phyloP scores from a whole-genome alignment of 2,797 vertebrate genomes.

The Catamblyrhynchus diadema region DNA sequence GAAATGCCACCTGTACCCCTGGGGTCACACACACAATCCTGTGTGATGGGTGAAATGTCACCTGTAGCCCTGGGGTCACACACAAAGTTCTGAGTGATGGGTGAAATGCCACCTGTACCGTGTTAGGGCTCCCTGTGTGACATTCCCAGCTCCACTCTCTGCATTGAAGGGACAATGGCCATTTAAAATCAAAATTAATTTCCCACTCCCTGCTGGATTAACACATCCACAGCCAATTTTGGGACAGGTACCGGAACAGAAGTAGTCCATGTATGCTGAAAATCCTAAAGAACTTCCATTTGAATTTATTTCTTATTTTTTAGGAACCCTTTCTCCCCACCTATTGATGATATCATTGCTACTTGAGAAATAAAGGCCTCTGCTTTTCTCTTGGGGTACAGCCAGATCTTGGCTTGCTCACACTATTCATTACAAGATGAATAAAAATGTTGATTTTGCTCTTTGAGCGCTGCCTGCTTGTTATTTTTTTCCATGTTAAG shows the following conservation, averaged over 20 bases:
- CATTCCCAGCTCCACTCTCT: too few relatives aligned
- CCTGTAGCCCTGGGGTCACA: too few relatives aligned
- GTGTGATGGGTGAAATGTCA: fast-evolving
- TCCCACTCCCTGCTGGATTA: neutral
- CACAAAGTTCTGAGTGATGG: fast-evolving
- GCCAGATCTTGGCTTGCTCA: neutral
- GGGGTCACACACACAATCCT: too few relatives aligned
- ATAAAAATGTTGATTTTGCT: slow-evolving; percentile 10
- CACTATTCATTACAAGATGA: neutral
- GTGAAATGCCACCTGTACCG: fast-evolving
- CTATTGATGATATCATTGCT: neutral
- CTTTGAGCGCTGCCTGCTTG: neutral
- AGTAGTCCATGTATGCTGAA: neutral
- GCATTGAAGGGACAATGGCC: neutral
- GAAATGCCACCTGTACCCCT: fast-evolving
- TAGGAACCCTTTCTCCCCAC: neutral
- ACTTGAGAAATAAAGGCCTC: neutral
- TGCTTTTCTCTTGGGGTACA: neutral
- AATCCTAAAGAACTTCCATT: neutral
- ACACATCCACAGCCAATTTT: neutral
- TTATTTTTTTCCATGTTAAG: neutral
- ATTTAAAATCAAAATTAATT: neutral
- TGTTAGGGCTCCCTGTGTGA: neutral
- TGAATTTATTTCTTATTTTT: neutral
- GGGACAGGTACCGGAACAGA: neutral